Base-by-base conservation (phyloP, 2,113 vertebrate species). In the Cyrtonyx montezumae region DNA sequence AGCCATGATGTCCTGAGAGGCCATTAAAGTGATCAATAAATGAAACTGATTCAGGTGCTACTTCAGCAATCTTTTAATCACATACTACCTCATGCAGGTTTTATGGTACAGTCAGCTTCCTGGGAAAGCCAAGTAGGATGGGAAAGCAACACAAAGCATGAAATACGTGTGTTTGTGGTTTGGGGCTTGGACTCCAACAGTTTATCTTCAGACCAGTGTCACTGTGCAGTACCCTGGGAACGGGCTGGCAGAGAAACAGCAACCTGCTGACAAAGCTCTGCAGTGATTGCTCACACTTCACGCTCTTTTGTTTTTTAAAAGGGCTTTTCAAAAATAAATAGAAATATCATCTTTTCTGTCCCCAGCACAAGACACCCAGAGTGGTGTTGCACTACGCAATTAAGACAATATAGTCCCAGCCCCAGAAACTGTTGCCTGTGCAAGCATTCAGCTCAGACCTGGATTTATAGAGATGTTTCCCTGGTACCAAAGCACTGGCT, bases 381-480 rank as follows among this genome's bases (percentile, higher is more conserved):
- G 36, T 49, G 0, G 0, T 32, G 32, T 37, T 77, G 58, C 34
- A 7, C 8, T 6, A 58, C 9, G 23, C 51, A 40, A 11, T 2
- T 6, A 12, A 18, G 23, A 17, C 6, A 5, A 51, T 22, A 65
- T 0, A 0, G 5, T 46, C 36, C 66, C 80, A 62, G 40, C 22
- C 45, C 49, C 36, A 68, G 21, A 34, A 12, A 23, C 9, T n/a
- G 42, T 4, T 73, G 53, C 40, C 53, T 4, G 4, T 28, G 37
- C 22, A 55, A 30, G 43, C 53, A 37, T 7, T 8, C 4, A 30
- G 62, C 3, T 94, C 97, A 84, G 53, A 98, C 98, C 98, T 98
- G 97, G 98, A 97, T 53, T 98, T 98, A 93, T 97, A 98, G 58
- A 91, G 95, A 16, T 96, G 84, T 65, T 97, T 98, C 65, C 70